A percentile compares a stretch with the other conserved stretches of the same genome.
Evolutionary conservation across 2,113 vertebrate species (phyloP).

Genomic region (Gorsachius goisagi): DNA sequence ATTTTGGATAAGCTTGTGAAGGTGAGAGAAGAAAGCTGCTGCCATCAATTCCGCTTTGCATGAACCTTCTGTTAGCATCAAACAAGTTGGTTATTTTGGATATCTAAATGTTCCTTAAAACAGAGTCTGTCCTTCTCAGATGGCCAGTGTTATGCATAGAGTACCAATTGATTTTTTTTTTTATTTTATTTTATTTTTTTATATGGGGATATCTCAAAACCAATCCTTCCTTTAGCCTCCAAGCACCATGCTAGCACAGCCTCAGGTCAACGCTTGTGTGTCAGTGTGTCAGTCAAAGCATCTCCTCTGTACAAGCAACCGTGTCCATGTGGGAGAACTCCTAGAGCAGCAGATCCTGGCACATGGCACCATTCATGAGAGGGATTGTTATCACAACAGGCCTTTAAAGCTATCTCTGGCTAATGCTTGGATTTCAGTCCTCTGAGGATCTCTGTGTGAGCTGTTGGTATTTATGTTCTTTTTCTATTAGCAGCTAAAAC

Average conservation of each 20-base stretch:
- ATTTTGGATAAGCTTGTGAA: background rate
- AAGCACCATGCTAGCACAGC: background rate
- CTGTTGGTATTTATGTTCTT: background rate
- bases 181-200: background rate
- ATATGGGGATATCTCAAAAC: background rate
- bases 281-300: background rate
- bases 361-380: background rate
- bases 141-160: background rate
- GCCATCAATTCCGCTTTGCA: background rate
- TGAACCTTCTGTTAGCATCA: background rate
- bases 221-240: background rate
- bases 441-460: background rate
- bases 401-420: background rate
- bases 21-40: background rate
- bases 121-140: background rate
- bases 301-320: background rate
- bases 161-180: background rate
- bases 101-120: background rate
- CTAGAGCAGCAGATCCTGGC: background rate
- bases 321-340: rapidly evolving
- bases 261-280: rapidly evolving
- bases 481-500: background rate
- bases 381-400: rapidly evolving
- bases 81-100: background rate
- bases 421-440: background rate